These are phyloP conservation scores for Rhynchotus rufescens DNA, from an alignment of 2,797 vertebrate genomes.

Conservation along the genomic window DNA sequence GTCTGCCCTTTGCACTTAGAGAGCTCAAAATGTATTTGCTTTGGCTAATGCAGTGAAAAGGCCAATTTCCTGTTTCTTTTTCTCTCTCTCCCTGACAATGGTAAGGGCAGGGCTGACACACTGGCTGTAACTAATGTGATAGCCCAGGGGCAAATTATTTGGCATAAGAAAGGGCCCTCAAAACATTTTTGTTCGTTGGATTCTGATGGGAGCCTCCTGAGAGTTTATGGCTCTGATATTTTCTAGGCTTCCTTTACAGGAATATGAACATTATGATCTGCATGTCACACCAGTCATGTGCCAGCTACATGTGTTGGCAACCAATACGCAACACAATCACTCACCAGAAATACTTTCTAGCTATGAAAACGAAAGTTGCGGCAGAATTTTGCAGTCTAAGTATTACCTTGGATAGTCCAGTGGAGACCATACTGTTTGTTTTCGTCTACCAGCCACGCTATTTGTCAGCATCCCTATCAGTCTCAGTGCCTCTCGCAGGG, in stretches of 20 bases:
- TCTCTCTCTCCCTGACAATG: too few species aligned
- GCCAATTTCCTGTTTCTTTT: not conserved
- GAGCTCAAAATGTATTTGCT: not conserved
- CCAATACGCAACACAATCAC: not conserved
- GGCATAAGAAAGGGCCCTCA: not conserved
- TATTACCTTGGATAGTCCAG: conserved; percentile 27
- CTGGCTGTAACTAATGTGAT: not conserved
- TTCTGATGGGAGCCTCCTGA: not conserved
- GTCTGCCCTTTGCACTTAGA: not conserved
- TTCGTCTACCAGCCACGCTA: not conserved
- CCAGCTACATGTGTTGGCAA: not conserved
- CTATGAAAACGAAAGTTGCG: not conserved
- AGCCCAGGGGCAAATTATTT: not conserved
- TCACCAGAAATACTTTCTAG: not conserved
- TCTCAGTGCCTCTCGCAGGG: conserved; percentile 75
- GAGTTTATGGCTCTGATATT: not conserved
- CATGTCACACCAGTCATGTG: not conserved
- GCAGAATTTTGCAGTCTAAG: not conserved
- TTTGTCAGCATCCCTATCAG: conserved; percentile 66
- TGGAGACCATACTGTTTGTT: not conserved
- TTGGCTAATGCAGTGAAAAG: not conserved
- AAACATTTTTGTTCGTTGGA: not conserved
- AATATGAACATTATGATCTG: rapidly evolving
- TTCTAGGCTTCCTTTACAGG: not conserved
- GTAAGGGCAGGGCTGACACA: not conserved